Evolutionary conservation across 2,113 vertebrate species (phyloP).

Genomic region (Platysteira castanea): DNA sequence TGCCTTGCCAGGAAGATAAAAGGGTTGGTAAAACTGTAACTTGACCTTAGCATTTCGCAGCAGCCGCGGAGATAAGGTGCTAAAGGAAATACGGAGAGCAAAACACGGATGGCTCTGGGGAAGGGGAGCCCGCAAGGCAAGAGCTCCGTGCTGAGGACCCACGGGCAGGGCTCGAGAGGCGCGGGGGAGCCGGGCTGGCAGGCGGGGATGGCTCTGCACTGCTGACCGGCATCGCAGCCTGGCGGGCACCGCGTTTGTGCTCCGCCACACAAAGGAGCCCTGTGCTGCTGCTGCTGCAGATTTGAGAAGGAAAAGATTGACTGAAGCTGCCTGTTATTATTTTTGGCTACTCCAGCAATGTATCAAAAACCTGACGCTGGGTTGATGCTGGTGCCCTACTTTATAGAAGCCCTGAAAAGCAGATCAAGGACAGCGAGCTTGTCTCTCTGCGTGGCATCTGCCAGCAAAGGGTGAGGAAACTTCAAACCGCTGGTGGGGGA

Average conservation of each 20-base stretch:
- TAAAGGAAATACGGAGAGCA: background rate
- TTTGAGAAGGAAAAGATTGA: background rate
- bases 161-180: fast-evolving
- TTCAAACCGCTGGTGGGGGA: background rate
- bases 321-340: slow-evolving; percentile 32
- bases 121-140: background rate
- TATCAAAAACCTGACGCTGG: slow-evolving; percentile 51
- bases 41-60: background rate
- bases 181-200: background rate
- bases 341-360: slow-evolving; percentile 54
- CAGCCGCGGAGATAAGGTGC: background rate
- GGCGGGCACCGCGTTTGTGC: fast-evolving
- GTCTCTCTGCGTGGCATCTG: slow-evolving; percentile 37
- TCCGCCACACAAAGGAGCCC: background rate
- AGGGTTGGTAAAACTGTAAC: slow-evolving; percentile 51
- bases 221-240: background rate
- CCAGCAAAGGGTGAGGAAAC: slow-evolving; percentile 57
- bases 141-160: background rate
- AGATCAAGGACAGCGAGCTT: slow-evolving; percentile 56
- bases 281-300: slow-evolving; percentile 5
- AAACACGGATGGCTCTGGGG: background rate
- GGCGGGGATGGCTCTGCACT: background rate
- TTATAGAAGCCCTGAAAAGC: slow-evolving; percentile 58
- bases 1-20: slow-evolving; percentile 29
- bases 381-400: slow-evolving; percentile 57